Conservation (phyloP, 2,113 vertebrate species). For the Macroglossus sobrinus region DNA sequence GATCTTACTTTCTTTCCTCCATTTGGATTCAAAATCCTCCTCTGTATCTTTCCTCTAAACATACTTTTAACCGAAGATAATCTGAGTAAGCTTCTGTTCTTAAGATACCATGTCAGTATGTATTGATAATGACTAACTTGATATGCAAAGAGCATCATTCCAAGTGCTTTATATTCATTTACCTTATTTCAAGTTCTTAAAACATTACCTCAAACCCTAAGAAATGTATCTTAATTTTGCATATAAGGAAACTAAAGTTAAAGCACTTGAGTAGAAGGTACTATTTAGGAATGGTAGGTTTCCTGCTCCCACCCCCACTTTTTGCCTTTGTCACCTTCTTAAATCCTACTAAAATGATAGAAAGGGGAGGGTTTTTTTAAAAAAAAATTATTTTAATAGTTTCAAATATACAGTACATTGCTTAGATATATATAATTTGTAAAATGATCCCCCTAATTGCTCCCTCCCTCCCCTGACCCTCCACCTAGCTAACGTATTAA, state of each 20-base stretch:
- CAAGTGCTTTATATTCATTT: neutral
- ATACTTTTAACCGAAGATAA: neutral
- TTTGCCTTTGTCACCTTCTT: neutral
- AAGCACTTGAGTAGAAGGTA: neutral
- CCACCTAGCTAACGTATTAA: too few relatives aligned
- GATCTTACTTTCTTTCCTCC: neutral
- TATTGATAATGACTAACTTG: neutral
- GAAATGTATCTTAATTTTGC: neutral
- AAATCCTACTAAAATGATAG: neutral
- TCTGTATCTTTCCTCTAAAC: neutral
- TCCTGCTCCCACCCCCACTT: too few relatives aligned
- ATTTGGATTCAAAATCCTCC: neutral
- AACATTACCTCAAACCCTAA: neutral
- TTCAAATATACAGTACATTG: too few relatives aligned
- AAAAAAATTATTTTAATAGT: too few relatives aligned
- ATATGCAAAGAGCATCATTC: neutral
- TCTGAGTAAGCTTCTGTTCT: slow-evolving; percentile 6
- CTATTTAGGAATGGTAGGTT: neutral
- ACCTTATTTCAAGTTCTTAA: neutral
- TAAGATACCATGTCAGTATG: neutral
- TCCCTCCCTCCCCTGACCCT: too few relatives aligned
- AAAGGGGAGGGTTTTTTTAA: neutral
- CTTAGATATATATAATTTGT: too few relatives aligned
- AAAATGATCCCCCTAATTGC: too few relatives aligned
- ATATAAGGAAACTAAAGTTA: neutral